A percentile compares a stretch with the other conserved stretches of the same genome.
Conservation (phyloP, 2,113 vertebrate species). For the Actenoides lindsayi region DNA sequence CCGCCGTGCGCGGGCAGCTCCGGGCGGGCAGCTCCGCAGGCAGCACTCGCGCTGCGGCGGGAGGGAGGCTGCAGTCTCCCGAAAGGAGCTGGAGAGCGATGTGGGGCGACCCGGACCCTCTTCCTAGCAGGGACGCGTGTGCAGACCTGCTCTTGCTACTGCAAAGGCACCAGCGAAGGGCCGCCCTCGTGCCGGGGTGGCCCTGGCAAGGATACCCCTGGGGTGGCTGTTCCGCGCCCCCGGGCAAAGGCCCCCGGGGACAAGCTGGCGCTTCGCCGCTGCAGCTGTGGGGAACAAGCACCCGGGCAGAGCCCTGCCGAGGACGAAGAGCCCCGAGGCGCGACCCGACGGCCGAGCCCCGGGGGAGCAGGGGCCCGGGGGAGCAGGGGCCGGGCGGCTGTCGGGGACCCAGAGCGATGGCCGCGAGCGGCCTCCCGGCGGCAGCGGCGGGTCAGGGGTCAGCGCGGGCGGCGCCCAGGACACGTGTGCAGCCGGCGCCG, state of each 20-base stretch:
- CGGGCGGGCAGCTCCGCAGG: neutral
- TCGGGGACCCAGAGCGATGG: no score
- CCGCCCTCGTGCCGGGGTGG: neutral
- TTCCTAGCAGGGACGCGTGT: no score
- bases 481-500: neutral
- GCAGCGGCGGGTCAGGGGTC: rapidly evolving
- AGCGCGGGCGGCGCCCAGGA: no score
- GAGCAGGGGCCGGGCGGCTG: rapidly evolving
- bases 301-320: neutral
- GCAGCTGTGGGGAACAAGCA: neutral
- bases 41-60: rapidly evolving
- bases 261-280: neutral
- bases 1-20: neutral
- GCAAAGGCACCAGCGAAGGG: neutral
- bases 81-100: neutral
- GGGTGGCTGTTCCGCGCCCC: rapidly evolving
- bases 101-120: neutral
- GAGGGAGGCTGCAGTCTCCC: rapidly evolving
- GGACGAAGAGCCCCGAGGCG: rapidly evolving
- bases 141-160: neutral
- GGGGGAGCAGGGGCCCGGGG: no score
- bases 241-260: neutral
- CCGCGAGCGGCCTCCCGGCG: neutral
- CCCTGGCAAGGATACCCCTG: neutral
- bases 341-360: no score